phyloP scores from a whole-genome alignment of 2,113 vertebrate species.

The Phylloscopus trochiloides region DNA sequence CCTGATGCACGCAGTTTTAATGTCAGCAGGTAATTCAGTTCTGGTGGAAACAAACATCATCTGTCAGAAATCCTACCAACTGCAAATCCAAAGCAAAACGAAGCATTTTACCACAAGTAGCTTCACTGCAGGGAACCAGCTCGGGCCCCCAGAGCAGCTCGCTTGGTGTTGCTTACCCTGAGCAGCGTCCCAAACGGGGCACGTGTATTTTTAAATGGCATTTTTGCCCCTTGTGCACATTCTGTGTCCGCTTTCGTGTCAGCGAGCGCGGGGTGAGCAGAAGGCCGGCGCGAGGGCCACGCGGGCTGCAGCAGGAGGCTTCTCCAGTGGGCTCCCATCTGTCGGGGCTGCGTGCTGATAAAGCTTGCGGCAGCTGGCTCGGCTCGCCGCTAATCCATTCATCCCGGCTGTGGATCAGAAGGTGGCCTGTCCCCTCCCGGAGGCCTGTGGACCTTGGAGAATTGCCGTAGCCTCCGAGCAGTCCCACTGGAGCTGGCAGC shows the following conservation, averaged over 20 bases:
- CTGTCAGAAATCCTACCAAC: background rate
- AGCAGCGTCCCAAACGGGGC: accelerated
- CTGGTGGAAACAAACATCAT: background rate
- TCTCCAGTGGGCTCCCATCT: slow-evolving; percentile 78
- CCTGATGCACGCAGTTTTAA: background rate
- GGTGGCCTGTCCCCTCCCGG: slow-evolving; percentile 39
- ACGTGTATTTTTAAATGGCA: accelerated
- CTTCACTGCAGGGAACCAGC: background rate
- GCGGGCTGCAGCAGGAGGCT: slow-evolving; percentile 62
- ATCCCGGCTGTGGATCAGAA: slow-evolving; percentile 54
- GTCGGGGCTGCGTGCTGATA: slow-evolving; percentile 74
- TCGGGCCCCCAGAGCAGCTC: accelerated
- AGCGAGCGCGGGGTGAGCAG: slow-evolving; percentile 3
- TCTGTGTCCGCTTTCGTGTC: background rate
- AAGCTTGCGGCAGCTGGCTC: slow-evolving; percentile 69
- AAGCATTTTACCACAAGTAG: background rate
- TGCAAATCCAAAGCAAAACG: background rate
- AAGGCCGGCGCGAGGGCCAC: slow-evolving; percentile 65
- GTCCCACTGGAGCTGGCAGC: background rate
- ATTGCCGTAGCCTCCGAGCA: background rate
- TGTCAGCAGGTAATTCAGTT: background rate
- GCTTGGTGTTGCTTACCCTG: background rate
- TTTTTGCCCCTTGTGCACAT: background rate
- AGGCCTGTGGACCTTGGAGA: slow-evolving; percentile 16
- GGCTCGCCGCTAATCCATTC: slow-evolving; percentile 63